A percentile compares a stretch with the other conserved stretches of the same genome.
phyloP scores from a whole-genome alignment of 2,888 invertebrate species.

The Keiferia lycopersicella region DNA sequence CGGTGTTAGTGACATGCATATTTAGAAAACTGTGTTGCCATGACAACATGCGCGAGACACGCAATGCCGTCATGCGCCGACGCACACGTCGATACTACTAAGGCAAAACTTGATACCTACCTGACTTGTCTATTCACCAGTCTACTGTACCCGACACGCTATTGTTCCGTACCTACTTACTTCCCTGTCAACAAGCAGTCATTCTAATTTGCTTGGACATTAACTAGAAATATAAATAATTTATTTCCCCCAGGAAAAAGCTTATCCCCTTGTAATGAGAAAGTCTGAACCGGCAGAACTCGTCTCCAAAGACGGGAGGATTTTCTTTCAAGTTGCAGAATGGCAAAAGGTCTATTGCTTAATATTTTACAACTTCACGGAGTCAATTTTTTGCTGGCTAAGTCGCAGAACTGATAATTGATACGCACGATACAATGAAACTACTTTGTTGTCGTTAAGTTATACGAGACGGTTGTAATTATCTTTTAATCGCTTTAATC shows the following conservation, averaged over 20 bases:
- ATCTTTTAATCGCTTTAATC: conserved; percentile 32
- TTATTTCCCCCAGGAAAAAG: background rate
- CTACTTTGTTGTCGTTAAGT: conserved; percentile 9
- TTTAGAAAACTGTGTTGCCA: conserved; percentile 57
- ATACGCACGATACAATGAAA: background rate
- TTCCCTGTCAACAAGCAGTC: background rate
- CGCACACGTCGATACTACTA: conserved; percentile 36
- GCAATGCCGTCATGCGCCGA: conserved; percentile 58
- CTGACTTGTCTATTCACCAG: conserved; percentile 1
- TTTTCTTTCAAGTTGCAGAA: conserved; percentile 1
- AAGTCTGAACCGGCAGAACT: conserved; percentile 5
- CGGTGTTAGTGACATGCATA: conserved; percentile 35
- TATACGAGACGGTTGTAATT: conserved; percentile 30
- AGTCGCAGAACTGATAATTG: background rate
- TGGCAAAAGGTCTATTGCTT: background rate
- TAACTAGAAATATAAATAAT: background rate
- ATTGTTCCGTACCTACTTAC: background rate
- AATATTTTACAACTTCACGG: background rate
- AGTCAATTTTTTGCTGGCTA: background rate
- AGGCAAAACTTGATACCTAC: conserved; percentile 19
- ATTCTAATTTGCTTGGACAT: background rate
- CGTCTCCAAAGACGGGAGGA: background rate
- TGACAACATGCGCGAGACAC: conserved; percentile 52
- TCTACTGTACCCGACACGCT: background rate
- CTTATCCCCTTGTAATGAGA: conserved; percentile 3